Evolutionary conservation across 1,140 invertebrate species (phyloP).

Genomic region (Cotesia vestalis): DNA sequence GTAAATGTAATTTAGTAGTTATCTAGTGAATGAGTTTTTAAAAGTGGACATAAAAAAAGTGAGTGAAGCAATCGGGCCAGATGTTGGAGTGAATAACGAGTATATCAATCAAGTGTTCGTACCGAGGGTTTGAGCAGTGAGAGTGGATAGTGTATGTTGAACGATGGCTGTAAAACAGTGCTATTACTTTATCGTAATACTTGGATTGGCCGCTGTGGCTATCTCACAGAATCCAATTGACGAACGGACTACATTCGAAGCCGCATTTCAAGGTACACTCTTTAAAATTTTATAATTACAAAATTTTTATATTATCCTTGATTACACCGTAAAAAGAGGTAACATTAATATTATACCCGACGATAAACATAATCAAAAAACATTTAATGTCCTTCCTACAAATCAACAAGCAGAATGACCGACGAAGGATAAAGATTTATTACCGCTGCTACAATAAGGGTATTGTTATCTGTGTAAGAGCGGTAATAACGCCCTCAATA

Average conservation of each 20-base stretch:
- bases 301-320: not conserved
- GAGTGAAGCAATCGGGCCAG: not conserved
- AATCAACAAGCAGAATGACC: no score
- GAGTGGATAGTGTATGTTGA: slow-evolving; percentile 33
- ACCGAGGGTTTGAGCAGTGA: slow-evolving; percentile 12
- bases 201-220: slow-evolving; percentile 48
- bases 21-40: not conserved
- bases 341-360: no score
- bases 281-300: no score
- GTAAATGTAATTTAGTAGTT: not conserved
- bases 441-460: no score
- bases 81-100: slow-evolving; percentile 21
- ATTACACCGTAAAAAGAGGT: not conserved
- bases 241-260: slow-evolving; percentile 66
- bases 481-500: no score
- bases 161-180: slow-evolving; percentile 47
- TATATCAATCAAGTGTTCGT: slow-evolving; percentile 20
- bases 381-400: no score
- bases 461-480: no score
- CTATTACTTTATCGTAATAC: slow-evolving; percentile 53
- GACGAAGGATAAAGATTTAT: no score
- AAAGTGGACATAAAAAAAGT: slow-evolving; percentile 11
- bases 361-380: no score
- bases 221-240: slow-evolving; percentile 57
- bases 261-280: slow-evolving; percentile 68